Evolutionary conservation across 2,113 vertebrate species (phyloP).

Genomic region (Motacilla tschutschensis): DNA sequence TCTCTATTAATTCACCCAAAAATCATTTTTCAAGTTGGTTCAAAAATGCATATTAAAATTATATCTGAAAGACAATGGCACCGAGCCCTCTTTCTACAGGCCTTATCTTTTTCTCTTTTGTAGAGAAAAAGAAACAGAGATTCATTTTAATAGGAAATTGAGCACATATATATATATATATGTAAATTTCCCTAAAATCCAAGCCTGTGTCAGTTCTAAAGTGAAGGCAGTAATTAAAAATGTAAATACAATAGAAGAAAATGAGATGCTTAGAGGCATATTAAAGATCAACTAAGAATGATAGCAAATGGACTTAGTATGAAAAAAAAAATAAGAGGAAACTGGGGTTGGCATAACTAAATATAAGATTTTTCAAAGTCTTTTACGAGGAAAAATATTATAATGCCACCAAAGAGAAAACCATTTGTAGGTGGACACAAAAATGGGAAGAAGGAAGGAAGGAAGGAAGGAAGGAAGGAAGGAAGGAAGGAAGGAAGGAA

Average conservation of each 20-base stretch:
- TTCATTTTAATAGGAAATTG: neutral
- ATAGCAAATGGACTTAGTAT: neutral
- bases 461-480: too few relatives aligned
- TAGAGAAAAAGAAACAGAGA: neutral
- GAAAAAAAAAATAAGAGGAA: neutral
- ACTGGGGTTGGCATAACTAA: neutral
- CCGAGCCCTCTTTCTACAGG: neutral
- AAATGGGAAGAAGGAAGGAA: neutral
- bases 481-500: neutral
- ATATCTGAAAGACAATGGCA: neutral
- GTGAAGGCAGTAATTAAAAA: neutral
- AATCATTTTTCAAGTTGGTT: neutral
- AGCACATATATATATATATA: neutral
- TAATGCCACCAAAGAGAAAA: neutral
- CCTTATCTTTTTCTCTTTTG: neutral
- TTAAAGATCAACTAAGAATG: neutral
- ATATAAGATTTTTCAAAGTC: neutral
- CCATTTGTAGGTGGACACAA: neutral
- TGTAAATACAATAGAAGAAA: neutral
- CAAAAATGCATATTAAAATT: neutral
- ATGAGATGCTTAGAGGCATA: neutral
- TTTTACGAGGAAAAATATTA: neutral
- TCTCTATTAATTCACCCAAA: neutral
- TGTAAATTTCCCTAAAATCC: neutral
- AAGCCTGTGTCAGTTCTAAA: neutral